Evolutionary conservation across 1,140 invertebrate species (phyloP), one percentile per base, ranked within the genome.

Genomic region (Drosophila cardini): DNA sequence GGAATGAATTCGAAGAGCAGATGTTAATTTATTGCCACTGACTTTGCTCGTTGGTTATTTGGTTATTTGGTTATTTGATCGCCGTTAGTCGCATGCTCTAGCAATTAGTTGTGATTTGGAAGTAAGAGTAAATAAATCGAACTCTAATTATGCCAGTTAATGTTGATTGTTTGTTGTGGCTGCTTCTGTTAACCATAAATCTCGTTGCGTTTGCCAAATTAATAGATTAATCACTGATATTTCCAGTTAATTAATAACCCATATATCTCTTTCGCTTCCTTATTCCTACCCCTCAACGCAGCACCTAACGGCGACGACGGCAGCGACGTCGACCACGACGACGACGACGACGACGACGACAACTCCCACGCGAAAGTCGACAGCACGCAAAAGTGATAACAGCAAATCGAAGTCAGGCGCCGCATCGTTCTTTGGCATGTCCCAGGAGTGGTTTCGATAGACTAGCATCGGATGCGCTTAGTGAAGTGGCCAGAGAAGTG

Each of bases 341-440:
- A 16, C 64, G 38, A 68, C 82, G 60, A 61, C 42, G 40, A 13
- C 76, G 52, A 34, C 76, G 46, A 76, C 76, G 52, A 34, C 76
- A 43, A 76, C 87, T 15, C 76, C 90, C 18, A 80, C 83, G 16
- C 78, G 78, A 10, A 91, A 89, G 55, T 63, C 72, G 43, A n/a
- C 55, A 45, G 46, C 83, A 73, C 78, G 90, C 56, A 91, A 90
- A 74, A 78, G 26, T 46, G 90, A 91, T 48, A 13, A 18, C 48
- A 72, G 36, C 38, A 91, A 90, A 74, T 71, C 81, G 32, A 91
- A 91, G 68, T 90, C 90, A 36, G 94, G 95, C 38, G 96, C 96
- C 4, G 95, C 95, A 0, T 95, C 96, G 0, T 95, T 96, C 91
- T 96, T 96, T 84, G 96, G 95, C 2, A 95, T 96, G 94, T 95